Conservation (phyloP, 2,888 invertebrate genomes). For the Lordiphosa fenestrarum region DNA sequence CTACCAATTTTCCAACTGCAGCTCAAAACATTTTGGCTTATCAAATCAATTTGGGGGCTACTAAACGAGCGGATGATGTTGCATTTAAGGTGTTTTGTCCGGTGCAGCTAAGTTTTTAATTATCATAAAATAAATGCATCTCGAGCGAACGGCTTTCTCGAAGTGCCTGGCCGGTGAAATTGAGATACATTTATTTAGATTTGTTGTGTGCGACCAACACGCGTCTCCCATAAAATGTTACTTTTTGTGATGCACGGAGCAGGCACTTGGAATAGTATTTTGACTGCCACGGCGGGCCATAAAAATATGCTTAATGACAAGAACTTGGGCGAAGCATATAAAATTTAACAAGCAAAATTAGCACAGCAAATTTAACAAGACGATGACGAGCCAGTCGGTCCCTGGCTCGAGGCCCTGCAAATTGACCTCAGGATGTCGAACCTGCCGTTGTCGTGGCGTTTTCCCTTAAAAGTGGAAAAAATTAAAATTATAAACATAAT, state of each 20-base stretch:
- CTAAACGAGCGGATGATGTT: slow-evolving; percentile 38
- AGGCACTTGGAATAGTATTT: slow-evolving; percentile 48
- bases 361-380: slow-evolving; percentile 48
- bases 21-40: slow-evolving; percentile 51
- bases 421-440: slow-evolving; percentile 62
- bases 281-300: slow-evolving; percentile 49
- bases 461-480: slow-evolving; percentile 16
- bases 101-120: slow-evolving; percentile 54
- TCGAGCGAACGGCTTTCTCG: slow-evolving; percentile 49
- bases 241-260: slow-evolving; percentile 22
- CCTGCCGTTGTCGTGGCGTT: slow-evolving; percentile 40
- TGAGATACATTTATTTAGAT: slow-evolving; percentile 64
- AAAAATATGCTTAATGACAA: slow-evolving; percentile 60
- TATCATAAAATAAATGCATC: slow-evolving; percentile 52
- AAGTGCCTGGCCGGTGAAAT: slow-evolving; percentile 44
- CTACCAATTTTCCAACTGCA: slow-evolving; percentile 47
- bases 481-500: slow-evolving; percentile 33
- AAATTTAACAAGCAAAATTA: slow-evolving; percentile 60
- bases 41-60: slow-evolving; percentile 53
- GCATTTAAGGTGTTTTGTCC: slow-evolving; percentile 47
- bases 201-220: slow-evolving; percentile 52
- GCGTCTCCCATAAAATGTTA: slow-evolving; percentile 57
- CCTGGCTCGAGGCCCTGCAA: slow-evolving; percentile 33
- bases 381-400: neutral
- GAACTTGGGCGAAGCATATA: slow-evolving; percentile 29